A percentile compares a stretch with the other conserved stretches of the same genome.
Evolutionary conservation across 2,797 vertebrate species (phyloP).

Genomic region (Peromyscus aztecus): DNA sequence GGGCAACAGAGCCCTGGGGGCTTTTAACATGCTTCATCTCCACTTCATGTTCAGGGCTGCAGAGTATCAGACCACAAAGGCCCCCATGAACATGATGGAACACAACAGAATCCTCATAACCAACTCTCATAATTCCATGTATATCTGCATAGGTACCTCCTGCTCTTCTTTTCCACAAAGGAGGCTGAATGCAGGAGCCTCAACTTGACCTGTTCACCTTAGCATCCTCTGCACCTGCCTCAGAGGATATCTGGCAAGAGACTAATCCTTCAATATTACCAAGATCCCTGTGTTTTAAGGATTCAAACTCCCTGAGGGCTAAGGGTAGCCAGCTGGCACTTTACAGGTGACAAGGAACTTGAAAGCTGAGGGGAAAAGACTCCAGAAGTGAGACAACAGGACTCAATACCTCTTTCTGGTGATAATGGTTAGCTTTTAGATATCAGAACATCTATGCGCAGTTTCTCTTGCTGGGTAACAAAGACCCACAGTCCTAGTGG

Average conservation of each 20-base stretch:
- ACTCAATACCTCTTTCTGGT: background rate
- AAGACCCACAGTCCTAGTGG: background rate
- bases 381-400: background rate
- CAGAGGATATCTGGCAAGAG: background rate
- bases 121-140: too few relatives aligned
- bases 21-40: background rate
- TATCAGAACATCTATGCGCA: background rate
- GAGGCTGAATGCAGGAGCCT: background rate
- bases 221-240: background rate
- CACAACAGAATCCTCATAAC: background rate
- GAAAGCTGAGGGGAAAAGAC: background rate
- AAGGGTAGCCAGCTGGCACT: background rate
- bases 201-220: background rate
- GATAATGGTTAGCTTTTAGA: background rate
- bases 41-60: background rate
- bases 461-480: background rate
- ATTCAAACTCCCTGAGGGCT: background rate
- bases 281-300: background rate
- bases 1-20: background rate
- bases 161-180: background rate
- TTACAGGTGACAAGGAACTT: background rate
- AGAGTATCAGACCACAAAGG: background rate
- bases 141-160: rapidly evolving
- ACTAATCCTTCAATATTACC: background rate
- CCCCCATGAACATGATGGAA: background rate